phyloP scores from a whole-genome alignment of 92 coral and sea anemone species.

The Porites lobata region DNA sequence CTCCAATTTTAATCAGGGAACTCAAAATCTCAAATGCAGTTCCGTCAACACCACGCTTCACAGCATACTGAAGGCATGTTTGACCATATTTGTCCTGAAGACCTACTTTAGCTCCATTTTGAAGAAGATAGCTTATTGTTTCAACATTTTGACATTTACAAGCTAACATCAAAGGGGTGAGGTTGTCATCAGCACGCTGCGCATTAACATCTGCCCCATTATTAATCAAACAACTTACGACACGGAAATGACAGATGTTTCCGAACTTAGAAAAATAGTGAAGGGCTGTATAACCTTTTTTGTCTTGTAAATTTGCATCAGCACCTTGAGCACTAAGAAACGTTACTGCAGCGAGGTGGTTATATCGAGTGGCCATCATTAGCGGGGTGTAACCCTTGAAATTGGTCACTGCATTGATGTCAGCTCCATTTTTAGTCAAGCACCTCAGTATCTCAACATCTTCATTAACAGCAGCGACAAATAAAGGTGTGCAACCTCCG shows the following conservation, averaged over 20 bases:
- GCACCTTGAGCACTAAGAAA: not conserved
- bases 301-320: not conserved
- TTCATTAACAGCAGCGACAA: not conserved
- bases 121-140: not conserved
- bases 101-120: not conserved
- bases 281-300: not conserved
- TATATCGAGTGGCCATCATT: not conserved
- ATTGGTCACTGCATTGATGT: not conserved
- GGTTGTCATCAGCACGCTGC: not conserved
- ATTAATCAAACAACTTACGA: not conserved
- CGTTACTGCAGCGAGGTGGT: not conserved
- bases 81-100: not conserved
- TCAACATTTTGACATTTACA: not conserved
- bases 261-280: not conserved
- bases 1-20: not conserved
- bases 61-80: not conserved
- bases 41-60: not conserved
- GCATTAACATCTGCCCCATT: conserved; percentile 8
- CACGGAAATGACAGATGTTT: too few species aligned
- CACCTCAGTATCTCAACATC: not conserved
- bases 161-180: not conserved
- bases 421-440: not conserved
- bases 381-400: not conserved
- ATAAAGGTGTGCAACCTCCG: not conserved
- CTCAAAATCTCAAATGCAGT: not conserved